A percentile compares a stretch with the other conserved stretches of the same genome.
These are phyloP conservation scores for Choristoneura rosaceana DNA, from an alignment of 2,888 invertebrate genomes.

Conservation along the genomic window DNA sequence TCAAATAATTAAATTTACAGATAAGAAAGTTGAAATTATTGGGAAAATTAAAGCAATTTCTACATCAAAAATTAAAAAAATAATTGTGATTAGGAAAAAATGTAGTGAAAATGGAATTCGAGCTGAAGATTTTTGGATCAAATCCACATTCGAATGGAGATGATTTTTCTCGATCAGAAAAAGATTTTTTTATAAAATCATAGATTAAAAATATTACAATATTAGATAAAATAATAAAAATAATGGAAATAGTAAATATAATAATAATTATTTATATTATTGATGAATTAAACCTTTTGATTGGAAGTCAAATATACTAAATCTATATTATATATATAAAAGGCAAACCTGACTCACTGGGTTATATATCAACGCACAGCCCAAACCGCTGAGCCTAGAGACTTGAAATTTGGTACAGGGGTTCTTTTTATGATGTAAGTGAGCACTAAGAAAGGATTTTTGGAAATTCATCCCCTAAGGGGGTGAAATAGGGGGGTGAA, in stretches of 20 bases:
- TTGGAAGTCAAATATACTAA: constrained; percentile 90
- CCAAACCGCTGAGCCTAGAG: too few relatives aligned
- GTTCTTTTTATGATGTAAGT: too few relatives aligned
- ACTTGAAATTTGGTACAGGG: too few relatives aligned
- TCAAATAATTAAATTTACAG: constrained; percentile 63
- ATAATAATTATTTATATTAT: constrained; percentile 87
- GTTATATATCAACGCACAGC: too few relatives aligned
- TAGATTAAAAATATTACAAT: constrained; percentile 80
- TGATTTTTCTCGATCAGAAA: constrained; percentile 86
- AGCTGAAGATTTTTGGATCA: constrained; percentile 68
- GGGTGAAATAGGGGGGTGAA: too few relatives aligned
- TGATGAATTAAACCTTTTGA: constrained; percentile 85
- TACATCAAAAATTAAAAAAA: constrained; percentile 91
- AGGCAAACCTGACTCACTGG: too few relatives aligned
- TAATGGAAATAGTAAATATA: constrained; percentile 61
- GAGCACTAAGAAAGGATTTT: too few relatives aligned
- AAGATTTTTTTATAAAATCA: constrained; percentile 86
- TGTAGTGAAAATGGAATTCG: constrained; percentile 73
- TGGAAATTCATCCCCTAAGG: too few relatives aligned
- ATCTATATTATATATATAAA: constrained; percentile 88
- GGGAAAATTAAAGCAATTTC: constrained; percentile 88
- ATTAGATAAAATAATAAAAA: constrained; percentile 73
- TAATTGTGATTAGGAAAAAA: constrained; percentile 89
- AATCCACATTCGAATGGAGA: constrained; percentile 86
- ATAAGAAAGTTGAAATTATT: too few relatives aligned